phyloP scores from a whole-genome alignment of 2,113 vertebrate genomes.

The Drymodes brunneopygia region DNA sequence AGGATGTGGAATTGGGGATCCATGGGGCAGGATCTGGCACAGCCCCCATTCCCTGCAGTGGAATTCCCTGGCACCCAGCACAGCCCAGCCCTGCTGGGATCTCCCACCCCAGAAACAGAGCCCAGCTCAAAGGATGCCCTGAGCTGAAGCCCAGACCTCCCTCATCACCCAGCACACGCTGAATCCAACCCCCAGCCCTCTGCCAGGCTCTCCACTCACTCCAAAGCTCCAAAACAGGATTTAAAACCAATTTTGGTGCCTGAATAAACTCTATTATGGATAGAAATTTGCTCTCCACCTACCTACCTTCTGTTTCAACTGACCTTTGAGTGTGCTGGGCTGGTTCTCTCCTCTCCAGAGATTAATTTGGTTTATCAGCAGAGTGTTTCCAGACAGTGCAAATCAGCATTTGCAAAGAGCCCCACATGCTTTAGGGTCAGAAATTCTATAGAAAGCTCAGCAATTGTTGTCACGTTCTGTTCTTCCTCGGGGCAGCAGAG shows the following conservation, averaged over 20 bases:
- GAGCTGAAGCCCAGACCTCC: background rate
- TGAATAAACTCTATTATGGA: background rate
- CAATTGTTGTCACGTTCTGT: background rate
- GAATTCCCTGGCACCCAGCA: background rate
- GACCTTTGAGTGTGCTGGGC: background rate
- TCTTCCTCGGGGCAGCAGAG: background rate
- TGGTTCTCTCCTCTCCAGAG: background rate
- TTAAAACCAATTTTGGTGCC: background rate
- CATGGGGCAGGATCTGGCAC: background rate
- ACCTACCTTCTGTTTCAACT: background rate
- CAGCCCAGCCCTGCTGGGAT: background rate
- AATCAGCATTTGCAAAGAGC: background rate
- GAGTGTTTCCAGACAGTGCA: background rate
- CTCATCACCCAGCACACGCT: fast-evolving
- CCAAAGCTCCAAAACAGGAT: background rate
- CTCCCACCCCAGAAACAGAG: background rate
- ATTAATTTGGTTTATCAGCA: background rate
- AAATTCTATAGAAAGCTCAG: background rate
- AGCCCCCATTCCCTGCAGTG: background rate
- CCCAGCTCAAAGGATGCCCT: background rate
- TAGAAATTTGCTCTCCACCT: background rate
- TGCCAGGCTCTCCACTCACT: background rate
- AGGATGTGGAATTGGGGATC: too few species aligned
- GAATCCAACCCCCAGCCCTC: background rate
- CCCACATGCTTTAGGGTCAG: background rate